Evolutionary conservation across 2,888 invertebrate genomes (phyloP).

Genomic region (Brachyopa scutellaris): DNA sequence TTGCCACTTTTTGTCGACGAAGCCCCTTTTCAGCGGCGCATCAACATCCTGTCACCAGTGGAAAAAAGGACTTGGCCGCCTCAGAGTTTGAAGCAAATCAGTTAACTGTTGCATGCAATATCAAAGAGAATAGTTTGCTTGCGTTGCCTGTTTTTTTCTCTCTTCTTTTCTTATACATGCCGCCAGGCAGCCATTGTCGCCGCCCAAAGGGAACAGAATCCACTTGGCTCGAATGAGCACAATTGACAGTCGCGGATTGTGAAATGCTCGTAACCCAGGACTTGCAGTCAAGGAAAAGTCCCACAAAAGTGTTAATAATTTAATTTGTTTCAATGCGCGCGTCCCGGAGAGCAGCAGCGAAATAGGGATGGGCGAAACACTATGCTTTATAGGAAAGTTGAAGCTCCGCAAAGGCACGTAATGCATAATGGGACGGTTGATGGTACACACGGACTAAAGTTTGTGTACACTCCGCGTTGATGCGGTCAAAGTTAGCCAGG

Average conservation of each 20-base stretch:
- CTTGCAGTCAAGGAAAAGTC: neutral
- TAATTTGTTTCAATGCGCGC: slow-evolving; percentile 39
- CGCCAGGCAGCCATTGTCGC: no score
- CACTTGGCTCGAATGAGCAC: neutral
- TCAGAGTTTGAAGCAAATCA: slow-evolving; percentile 47
- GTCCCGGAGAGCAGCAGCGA: neutral
- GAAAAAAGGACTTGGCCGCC: neutral
- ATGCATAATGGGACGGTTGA: neutral
- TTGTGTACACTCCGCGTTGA: neutral
- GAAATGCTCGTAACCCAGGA: neutral
- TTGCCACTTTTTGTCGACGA: slow-evolving; percentile 6
- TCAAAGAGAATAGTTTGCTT: slow-evolving; percentile 34
- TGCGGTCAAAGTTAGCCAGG: neutral
- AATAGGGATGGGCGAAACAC: neutral
- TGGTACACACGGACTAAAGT: neutral
- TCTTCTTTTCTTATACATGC: neutral
- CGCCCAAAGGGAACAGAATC: slow-evolving; percentile 1
- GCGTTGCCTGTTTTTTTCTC: no score
- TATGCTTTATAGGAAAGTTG: neutral
- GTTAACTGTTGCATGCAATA: slow-evolving; percentile 65
- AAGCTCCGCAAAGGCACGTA: slow-evolving; percentile 8
- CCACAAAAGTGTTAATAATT: slow-evolving; percentile 55
- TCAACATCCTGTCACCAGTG: slow-evolving; percentile 17
- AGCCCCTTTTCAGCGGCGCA: slow-evolving; percentile 5
- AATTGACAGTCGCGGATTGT: neutral